Evolutionary conservation across 2,888 invertebrate species (phyloP), one percentile per base, ranked within the genome.

Genomic region (Imbricaverruca yamaguchii): DNA sequence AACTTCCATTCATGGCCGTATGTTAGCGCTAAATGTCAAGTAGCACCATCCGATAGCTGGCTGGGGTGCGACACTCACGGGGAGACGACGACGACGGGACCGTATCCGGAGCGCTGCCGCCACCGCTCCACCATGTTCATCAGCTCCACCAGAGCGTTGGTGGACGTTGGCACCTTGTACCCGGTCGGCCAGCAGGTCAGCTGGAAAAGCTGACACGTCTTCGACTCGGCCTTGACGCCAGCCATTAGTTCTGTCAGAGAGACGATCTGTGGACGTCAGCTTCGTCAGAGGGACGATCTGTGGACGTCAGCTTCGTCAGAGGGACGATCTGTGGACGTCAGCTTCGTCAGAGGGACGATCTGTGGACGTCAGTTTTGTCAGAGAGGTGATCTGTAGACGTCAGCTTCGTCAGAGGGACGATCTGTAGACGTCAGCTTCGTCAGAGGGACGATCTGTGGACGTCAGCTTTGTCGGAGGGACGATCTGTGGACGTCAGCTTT

Each of bases 111-210:
- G 85, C 95, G 91, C 87, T 96, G 95, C 84, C 97, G 91, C 96
- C 96, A 96, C 83, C 96, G 89, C 87, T 97, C 97, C 0, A 97
- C 97, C 94, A 96, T 96, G 87, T 97, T 97, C 96, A 97, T 96
- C 84, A 97, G 91, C 86, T 97, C 96, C 10, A 97, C 96, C 84
- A 99, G 90, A 18, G 97, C 96, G 88, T 97, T 96, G 81, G 98
- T 98, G 7, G 96, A 97, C 12, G 95, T 94, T 15, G 98, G 98
- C 74, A 96, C 95, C 88, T 95, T 94, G 88, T 98, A 97, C 10
- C 95, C 96, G 92, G 97, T 93, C 7, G 98, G 97, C 98, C 98
- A 97, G 87, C 96, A 96, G 0, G 94, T 95, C 85, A 97, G 89
- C 87, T 97, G 97, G 88, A 97, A 97, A 82, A 97, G 90, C 88